Percentiles rank a stretch among this genome's conserved stretches.
Conservation (phyloP, 2,888 invertebrate genomes). For the Trilocha varians region DNA sequence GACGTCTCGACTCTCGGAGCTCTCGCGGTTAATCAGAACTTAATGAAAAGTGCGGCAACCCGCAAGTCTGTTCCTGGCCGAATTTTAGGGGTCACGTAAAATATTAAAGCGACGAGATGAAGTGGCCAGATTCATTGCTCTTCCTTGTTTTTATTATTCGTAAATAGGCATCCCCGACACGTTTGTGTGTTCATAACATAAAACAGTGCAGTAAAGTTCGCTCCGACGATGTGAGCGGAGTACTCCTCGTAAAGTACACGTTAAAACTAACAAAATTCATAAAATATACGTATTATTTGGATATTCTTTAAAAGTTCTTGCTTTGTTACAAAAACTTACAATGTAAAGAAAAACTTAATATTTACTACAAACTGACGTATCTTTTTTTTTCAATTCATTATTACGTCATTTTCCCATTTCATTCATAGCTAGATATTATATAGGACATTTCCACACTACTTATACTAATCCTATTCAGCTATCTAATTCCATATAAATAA, state of each 20-base stretch:
- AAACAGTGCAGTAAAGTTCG: slow-evolving; percentile 59
- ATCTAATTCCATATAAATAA: no score
- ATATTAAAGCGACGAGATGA: slow-evolving; percentile 70
- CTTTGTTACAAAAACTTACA: no score
- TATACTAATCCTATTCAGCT: no score
- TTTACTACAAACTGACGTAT: no score
- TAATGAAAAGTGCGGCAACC: slow-evolving; percentile 68
- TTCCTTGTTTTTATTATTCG: slow-evolving; percentile 72
- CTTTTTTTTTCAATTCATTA: no score
- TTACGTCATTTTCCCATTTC: no score
- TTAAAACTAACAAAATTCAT: slow-evolving; percentile 7
- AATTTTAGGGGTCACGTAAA: slow-evolving; percentile 72
- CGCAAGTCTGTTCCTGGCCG: slow-evolving; percentile 47
- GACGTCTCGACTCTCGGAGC: slow-evolving; percentile 50
- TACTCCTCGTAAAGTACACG: slow-evolving; percentile 53
- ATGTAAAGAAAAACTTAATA: no score
- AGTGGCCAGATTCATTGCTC: slow-evolving; percentile 71
- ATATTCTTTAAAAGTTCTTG: background rate
- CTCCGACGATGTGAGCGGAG: slow-evolving; percentile 32
- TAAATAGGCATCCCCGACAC: slow-evolving; percentile 58
- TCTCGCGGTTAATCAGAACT: slow-evolving; percentile 65
- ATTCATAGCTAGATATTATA: no score
- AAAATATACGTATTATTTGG: background rate
- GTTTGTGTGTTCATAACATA: slow-evolving; percentile 64
- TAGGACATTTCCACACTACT: no score